Conservation (phyloP, 2,797 vertebrate species). For the Poeciliopsis presidionis region DNA sequence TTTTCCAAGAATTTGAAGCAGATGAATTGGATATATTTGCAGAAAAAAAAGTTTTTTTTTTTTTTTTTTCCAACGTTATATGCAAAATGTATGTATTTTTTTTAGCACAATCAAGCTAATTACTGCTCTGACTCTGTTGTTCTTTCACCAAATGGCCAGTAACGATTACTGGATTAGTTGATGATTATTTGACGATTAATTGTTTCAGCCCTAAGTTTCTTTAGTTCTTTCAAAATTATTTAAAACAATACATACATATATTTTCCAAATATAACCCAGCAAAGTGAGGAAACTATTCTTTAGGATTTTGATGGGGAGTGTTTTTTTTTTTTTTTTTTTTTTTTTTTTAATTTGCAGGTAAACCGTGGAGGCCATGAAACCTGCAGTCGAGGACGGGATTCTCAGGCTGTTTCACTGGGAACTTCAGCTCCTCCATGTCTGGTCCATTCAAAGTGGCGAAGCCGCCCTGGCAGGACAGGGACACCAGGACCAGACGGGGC, state of each 20-base stretch:
- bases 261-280: background rate
- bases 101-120: no score
- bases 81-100: no score
- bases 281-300: background rate
- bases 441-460: constrained; percentile 81
- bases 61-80: no score
- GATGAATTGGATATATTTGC: no score
- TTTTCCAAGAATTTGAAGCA: no score
- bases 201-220: background rate
- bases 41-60: no score
- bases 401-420: constrained; percentile 77
- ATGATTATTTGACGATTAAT: no score
- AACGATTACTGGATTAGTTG: no score
- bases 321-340: no score
- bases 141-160: no score
- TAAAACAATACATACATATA: background rate
- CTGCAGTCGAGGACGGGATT: constrained; percentile 84
- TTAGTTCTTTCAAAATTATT: background rate
- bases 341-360: background rate
- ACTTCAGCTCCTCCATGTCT: constrained; percentile 80
- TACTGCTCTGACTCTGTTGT: no score
- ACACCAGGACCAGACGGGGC: constrained; percentile 88
- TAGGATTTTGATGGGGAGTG: background rate
- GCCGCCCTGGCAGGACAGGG: constrained; percentile 69
- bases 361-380: constrained; percentile 60